A percentile compares a stretch with the other conserved stretches of the same genome.
phyloP scores from a whole-genome alignment of 2,888 invertebrate species.

The Thera obeliscata region DNA sequence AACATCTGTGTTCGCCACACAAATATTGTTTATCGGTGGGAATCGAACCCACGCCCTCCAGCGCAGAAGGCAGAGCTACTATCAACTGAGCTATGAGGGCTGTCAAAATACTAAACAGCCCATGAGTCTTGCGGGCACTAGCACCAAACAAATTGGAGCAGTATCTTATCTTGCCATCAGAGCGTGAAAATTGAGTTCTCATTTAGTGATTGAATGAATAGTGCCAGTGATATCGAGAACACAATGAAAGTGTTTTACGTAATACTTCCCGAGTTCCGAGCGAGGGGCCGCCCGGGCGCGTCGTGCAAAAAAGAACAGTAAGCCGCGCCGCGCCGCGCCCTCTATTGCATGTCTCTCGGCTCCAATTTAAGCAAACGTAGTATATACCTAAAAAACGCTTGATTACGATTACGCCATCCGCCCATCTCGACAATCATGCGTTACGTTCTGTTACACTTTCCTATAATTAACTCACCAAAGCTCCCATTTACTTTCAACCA shows the following conservation, averaged over 20 bases:
- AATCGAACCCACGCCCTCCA: too few species aligned
- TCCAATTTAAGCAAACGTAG: slow-evolving; percentile 36
- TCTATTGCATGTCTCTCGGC: slow-evolving; percentile 28
- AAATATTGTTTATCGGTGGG: too few species aligned
- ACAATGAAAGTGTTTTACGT: slow-evolving; percentile 71
- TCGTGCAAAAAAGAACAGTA: slow-evolving; percentile 51
- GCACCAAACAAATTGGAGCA: slow-evolving; percentile 24
- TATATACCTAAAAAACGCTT: slow-evolving; percentile 24
- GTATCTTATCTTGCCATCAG: slow-evolving; percentile 42
- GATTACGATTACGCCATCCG: slow-evolving; percentile 41
- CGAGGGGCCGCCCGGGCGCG: slow-evolving; percentile 39
- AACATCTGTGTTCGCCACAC: too few species aligned
- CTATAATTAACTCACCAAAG: slow-evolving; percentile 26
- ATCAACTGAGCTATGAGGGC: too few species aligned
- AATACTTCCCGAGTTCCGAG: slow-evolving; percentile 55
- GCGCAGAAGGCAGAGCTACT: too few species aligned
- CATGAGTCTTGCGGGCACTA: neutral
- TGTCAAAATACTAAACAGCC: too few species aligned
- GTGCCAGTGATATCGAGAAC: slow-evolving; percentile 61
- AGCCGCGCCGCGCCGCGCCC: slow-evolving; percentile 6
- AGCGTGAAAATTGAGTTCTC: slow-evolving; percentile 53
- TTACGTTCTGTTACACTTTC: slow-evolving; percentile 45
- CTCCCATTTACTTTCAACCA: slow-evolving; percentile 20
- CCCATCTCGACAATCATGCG: slow-evolving; percentile 34
- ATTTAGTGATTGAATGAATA: slow-evolving; percentile 51